phyloP scores from a whole-genome alignment of 2,888 invertebrate genomes.

The Luperina testacea region DNA sequence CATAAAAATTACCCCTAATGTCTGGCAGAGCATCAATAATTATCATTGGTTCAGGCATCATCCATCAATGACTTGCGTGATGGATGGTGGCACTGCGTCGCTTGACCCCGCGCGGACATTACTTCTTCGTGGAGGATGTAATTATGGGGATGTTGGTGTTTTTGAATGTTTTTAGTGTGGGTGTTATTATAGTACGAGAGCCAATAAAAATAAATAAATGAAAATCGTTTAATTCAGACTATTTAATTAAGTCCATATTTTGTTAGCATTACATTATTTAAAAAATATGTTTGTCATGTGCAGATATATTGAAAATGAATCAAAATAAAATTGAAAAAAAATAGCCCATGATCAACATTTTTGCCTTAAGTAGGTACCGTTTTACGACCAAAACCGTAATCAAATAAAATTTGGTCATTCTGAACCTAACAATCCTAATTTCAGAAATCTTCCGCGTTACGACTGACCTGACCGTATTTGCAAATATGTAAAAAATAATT shows the following conservation, averaged over 20 bases:
- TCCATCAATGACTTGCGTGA: constrained; percentile 59
- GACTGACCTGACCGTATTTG: no score
- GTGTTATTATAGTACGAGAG: not conserved
- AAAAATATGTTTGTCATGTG: no score
- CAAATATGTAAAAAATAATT: no score
- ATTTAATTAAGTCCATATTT: not conserved
- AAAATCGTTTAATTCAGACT: not conserved
- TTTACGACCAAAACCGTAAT: no score
- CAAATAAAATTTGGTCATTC: no score
- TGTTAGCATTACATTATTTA: not conserved
- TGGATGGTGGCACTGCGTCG: constrained; percentile 63
- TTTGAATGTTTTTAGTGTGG: constrained; percentile 10
- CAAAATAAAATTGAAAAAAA: not conserved
- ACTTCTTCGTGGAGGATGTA: constrained; percentile 44
- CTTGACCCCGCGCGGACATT: constrained; percentile 64
- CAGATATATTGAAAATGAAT: not conserved
- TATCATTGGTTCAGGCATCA: constrained; percentile 49
- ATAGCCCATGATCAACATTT: no score
- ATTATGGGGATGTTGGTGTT: constrained; percentile 41
- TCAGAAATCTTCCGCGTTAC: no score
- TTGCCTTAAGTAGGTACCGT: no score
- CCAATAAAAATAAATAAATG: not conserved
- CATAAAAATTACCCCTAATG: constrained; percentile 40
- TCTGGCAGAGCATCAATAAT: constrained; percentile 55
- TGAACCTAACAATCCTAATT: no score